Conservation (phyloP, 37 sponge, comb jelly and placozoan genomes). For the Aplysina aerophoba region DNA sequence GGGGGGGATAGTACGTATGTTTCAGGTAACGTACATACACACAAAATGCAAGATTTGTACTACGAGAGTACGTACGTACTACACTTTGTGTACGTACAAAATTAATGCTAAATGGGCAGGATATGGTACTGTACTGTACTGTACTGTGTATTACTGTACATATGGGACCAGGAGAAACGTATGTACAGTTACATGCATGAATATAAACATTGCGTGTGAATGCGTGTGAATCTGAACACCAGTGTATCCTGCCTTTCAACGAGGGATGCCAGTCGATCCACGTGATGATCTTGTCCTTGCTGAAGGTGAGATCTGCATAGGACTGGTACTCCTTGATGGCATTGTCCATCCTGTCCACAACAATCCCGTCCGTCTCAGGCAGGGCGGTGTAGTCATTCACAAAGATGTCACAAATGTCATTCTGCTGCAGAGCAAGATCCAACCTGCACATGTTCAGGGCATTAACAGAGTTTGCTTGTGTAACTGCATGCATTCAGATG, state of each 20-base stretch:
- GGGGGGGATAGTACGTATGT: too few species aligned
- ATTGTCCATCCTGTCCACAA: conserved; percentile 86
- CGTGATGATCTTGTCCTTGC: conserved; percentile 92
- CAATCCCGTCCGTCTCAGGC: conserved; percentile 78
- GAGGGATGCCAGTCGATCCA: conserved; percentile 98
- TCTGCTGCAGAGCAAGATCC: conserved; percentile 91
- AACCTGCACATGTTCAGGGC: conserved; percentile 42
- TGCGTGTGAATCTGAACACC: background rate
- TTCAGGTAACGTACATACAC: background rate
- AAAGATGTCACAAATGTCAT: conserved; percentile 91
- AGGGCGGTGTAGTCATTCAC: conserved; percentile 80
- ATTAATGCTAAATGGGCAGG: too few species aligned
- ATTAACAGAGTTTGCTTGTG: background rate
- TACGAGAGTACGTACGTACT: background rate
- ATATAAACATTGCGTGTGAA: background rate
- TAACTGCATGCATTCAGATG: background rate
- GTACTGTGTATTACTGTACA: too few species aligned
- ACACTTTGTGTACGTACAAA: background rate
- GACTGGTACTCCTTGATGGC: conserved; percentile 93
- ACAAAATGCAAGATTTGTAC: background rate
- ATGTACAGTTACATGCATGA: background rate
- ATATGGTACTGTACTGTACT: too few species aligned
- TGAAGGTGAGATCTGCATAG: conserved; percentile 95
- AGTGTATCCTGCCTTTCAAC: conserved; percentile 76
- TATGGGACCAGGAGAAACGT: too few species aligned